Conservation (phyloP, 2,888 invertebrate species). For the Drosophila putrida region DNA sequence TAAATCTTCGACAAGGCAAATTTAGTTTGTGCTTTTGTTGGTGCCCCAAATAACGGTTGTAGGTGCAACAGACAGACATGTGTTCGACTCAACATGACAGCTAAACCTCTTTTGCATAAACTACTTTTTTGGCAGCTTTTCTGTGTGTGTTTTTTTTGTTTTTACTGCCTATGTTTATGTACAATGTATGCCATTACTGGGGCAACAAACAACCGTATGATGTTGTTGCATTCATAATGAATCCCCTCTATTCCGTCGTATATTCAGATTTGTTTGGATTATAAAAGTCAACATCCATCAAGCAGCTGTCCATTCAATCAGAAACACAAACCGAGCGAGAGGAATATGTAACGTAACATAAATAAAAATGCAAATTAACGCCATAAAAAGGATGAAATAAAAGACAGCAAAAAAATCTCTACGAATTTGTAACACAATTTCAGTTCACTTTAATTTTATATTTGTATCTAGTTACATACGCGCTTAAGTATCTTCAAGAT, state of each 20-base stretch:
- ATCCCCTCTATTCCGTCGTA: conserved; percentile 1
- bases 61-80: conserved; percentile 26
- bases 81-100: conserved; percentile 44
- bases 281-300: conserved; percentile 33
- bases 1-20: conserved; percentile 27
- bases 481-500: conserved; percentile 27
- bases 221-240: conserved; percentile 42
- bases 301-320: conserved; percentile 41
- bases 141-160: neutral
- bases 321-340: conserved; percentile 13
- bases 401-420: neutral
- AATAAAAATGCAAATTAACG: conserved; percentile 49
- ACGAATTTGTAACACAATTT: conserved; percentile 2
- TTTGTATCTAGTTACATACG: conserved; percentile 20
- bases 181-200: conserved; percentile 31
- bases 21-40: neutral
- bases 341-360: conserved; percentile 1
- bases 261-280: conserved; percentile 35
- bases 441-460: conserved; percentile 14
- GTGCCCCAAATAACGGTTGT: conserved; percentile 38
- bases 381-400: conserved; percentile 21
- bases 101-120: conserved; percentile 46
- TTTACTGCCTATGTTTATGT: conserved; percentile 13
- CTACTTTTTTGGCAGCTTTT: conserved; percentile 40
- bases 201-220: conserved; percentile 22